These are phyloP conservation scores for Sphaeramia orbicularis DNA, from an alignment of 2,797 vertebrate genomes.

Conservation along the genomic window DNA sequence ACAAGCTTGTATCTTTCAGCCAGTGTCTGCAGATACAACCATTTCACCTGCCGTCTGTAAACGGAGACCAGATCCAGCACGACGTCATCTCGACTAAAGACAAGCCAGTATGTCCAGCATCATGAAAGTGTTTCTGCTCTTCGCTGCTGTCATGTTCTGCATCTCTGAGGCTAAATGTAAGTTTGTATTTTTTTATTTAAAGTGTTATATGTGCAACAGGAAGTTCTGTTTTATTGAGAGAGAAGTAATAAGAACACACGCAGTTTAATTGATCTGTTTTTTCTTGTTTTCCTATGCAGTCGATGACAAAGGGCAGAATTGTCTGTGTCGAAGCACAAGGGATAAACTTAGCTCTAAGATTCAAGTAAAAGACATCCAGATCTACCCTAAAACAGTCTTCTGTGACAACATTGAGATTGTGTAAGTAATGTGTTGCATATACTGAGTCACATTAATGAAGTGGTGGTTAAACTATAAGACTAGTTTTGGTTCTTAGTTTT, in stretches of 20 bases:
- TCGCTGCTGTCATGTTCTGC: conserved; percentile 58
- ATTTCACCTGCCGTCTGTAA: neutral
- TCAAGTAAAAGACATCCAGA: conserved; percentile 64
- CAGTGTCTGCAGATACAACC: conserved; percentile 1
- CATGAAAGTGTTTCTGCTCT: conserved; percentile 67
- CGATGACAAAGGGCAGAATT: conserved; percentile 8
- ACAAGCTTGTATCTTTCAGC: neutral
- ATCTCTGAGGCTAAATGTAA: conserved; percentile 69
- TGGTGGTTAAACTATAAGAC: neutral
- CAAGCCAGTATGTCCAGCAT: conserved; percentile 63
- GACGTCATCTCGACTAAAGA: conserved; percentile 16
- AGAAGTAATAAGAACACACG: neutral
- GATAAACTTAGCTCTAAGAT: accelerated
- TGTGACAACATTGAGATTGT: conserved; percentile 77
- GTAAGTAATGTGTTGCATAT: conserved; percentile 54
- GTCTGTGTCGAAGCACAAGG: conserved; percentile 59
- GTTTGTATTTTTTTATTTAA: conserved; percentile 23
- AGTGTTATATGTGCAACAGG: neutral
- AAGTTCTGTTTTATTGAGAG: neutral
- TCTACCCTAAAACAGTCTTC: conserved; percentile 56
- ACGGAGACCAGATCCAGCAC: neutral
- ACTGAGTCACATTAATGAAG: neutral
- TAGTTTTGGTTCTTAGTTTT: too few species aligned
- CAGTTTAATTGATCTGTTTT: neutral
- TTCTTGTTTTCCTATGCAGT: conserved; percentile 30